Percentiles rank a stretch among this genome's conserved stretches.
Conservation (phyloP, 2,888 invertebrate genomes). For the Hybos culiciformis region DNA sequence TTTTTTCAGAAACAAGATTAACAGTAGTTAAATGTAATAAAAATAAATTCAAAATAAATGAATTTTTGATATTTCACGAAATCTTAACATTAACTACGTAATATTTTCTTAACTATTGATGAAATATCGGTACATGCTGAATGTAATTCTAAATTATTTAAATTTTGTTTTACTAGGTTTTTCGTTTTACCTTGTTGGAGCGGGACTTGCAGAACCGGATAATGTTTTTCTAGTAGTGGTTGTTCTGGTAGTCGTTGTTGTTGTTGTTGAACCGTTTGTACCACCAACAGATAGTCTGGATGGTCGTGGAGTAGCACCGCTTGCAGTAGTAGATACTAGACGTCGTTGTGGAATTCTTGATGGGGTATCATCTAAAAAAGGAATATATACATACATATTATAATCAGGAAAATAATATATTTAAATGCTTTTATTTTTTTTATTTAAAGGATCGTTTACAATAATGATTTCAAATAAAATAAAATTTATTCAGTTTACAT, state of each 20-base stretch:
- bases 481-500: neutral
- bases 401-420: slow-evolving; percentile 2
- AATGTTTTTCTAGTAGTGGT: slow-evolving; percentile 51
- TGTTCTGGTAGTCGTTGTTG: slow-evolving; percentile 24
- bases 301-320: slow-evolving; percentile 40
- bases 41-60: too few relatives aligned
- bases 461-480: neutral
- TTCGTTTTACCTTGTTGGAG: slow-evolving; percentile 52
- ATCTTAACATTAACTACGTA: too few relatives aligned
- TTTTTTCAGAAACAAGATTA: too few relatives aligned
- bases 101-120: too few relatives aligned
- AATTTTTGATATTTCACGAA: too few relatives aligned
- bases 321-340: slow-evolving; percentile 43
- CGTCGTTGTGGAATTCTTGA: slow-evolving; percentile 71
- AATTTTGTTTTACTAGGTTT: slow-evolving; percentile 1
- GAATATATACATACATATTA: slow-evolving; percentile 6
- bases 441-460: neutral
- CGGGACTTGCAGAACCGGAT: slow-evolving; percentile 62
- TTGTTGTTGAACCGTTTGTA: slow-evolving; percentile 52
- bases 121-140: too few relatives aligned
- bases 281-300: slow-evolving; percentile 44
- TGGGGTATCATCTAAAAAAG: slow-evolving; percentile 53
- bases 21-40: too few relatives aligned
- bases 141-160: slow-evolving; percentile 12
- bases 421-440: neutral